Evolutionary conservation across 1,140 invertebrate genomes (phyloP).

Genomic region (Theocolax elegans): DNA sequence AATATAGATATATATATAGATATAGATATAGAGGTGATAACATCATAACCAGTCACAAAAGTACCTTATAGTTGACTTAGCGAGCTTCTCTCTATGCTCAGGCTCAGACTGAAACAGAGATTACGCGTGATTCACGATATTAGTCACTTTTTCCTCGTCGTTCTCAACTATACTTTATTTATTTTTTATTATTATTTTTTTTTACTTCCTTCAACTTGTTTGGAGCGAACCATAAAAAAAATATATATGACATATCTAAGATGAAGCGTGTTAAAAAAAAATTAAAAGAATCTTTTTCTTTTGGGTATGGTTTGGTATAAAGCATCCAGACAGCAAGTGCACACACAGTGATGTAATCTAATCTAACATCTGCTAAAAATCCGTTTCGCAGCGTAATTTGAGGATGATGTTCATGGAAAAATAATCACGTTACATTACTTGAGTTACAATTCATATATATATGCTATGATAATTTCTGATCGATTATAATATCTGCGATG

Average conservation of each 20-base stretch:
- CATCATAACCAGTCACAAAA: constrained; percentile 68
- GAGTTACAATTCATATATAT: too few species aligned
- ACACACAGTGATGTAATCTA: not conserved
- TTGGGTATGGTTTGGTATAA: not conserved
- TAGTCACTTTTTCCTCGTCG: constrained; percentile 47
- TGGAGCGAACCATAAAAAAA: not conserved
- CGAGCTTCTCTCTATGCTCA: constrained; percentile 67
- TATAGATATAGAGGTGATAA: constrained; percentile 55
- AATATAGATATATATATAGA: constrained; percentile 32
- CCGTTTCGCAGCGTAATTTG: not conserved
- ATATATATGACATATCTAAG: not conserved
- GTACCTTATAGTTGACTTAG: constrained; percentile 68
- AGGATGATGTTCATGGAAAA: too few species aligned
- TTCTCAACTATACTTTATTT: constrained; percentile 25
- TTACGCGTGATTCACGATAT: constrained; percentile 66
- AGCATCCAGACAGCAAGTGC: not conserved
- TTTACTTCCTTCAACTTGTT: too few species aligned
- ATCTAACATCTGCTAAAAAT: not conserved
- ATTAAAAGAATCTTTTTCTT: not conserved
- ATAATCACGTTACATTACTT: too few species aligned
- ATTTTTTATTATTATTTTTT: constrained; percentile 18
- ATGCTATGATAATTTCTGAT: too few species aligned
- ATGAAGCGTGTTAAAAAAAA: not conserved
- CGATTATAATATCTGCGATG: too few species aligned
- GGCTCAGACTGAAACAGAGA: constrained; percentile 69